Conservation (phyloP, 2,888 invertebrate species). For the Argyra leucocephala region DNA sequence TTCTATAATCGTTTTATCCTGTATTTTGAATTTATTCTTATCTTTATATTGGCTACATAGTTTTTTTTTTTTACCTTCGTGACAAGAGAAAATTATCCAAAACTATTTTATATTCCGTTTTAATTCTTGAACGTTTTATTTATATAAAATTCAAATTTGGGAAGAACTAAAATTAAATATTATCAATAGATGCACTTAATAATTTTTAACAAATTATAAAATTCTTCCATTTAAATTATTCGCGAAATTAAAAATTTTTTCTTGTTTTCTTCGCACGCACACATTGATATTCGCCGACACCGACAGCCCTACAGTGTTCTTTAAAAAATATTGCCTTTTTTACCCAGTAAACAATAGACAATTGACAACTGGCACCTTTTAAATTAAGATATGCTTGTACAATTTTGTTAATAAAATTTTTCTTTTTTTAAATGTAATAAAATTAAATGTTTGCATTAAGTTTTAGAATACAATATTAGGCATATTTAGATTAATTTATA, state of each 20-base stretch:
- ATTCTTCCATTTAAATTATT: slow-evolving; percentile 6
- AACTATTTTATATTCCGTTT: background rate
- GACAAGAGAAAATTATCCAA: slow-evolving; percentile 6
- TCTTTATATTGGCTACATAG: background rate
- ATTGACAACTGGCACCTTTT: too few species aligned
- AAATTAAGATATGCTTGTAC: too few species aligned
- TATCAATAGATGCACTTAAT: background rate
- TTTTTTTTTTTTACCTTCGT: slow-evolving; percentile 6
- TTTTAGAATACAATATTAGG: too few species aligned
- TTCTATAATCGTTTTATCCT: background rate
- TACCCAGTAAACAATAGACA: too few species aligned
- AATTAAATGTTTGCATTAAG: too few species aligned
- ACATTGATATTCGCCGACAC: slow-evolving; percentile 3
- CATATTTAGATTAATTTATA: too few species aligned
- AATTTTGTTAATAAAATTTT: too few species aligned
- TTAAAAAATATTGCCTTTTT: background rate
- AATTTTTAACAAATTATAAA: slow-evolving; percentile 6
- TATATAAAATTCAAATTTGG: background rate
- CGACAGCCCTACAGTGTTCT: background rate
- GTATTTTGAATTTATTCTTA: background rate
- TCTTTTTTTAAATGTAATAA: too few species aligned
- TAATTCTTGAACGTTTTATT: background rate
- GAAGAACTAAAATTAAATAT: background rate
- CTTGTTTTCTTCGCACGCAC: slow-evolving; percentile 3
- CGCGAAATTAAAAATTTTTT: background rate